These are phyloP conservation scores for Bovichtus diacanthus DNA, from an alignment of 2,797 vertebrate species.

Conservation along the genomic window DNA sequence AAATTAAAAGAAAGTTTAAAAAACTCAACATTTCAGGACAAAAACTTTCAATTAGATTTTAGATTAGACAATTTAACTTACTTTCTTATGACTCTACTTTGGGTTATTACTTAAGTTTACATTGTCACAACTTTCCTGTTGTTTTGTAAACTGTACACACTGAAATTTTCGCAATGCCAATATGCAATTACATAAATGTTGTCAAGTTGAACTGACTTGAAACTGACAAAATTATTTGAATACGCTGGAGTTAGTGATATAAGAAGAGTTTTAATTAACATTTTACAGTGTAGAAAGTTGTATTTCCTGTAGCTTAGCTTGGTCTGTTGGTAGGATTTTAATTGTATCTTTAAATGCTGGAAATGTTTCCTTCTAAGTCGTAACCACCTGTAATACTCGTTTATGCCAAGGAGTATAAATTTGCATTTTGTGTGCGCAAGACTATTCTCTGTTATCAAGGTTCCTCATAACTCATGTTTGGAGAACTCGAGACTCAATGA, in stretches of 20 bases:
- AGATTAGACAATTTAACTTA: not conserved
- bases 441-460: slow-evolving; percentile 41
- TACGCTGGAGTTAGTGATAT: not conserved
- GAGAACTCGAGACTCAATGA: slow-evolving; percentile 35
- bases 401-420: not conserved
- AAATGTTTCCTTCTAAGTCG: not conserved
- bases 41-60: not conserved
- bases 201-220: not conserved
- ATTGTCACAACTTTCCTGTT: not conserved
- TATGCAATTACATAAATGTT: too few relatives aligned
- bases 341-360: not conserved
- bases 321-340: not conserved
- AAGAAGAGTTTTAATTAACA: not conserved
- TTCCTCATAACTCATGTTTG: slow-evolving; percentile 33
- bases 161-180: too few relatives aligned
- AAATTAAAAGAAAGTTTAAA: not conserved
- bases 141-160: too few relatives aligned
- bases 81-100: too few relatives aligned
- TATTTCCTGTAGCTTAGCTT: not conserved
- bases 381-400: not conserved
- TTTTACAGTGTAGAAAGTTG: not conserved
- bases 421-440: slow-evolving; percentile 6
- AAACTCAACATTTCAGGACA: not conserved
- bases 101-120: not conserved
- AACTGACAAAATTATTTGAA: not conserved